These are phyloP conservation scores for Aleiodes alternator DNA, from an alignment of 2,888 invertebrate genomes.

Conservation along the genomic window DNA sequence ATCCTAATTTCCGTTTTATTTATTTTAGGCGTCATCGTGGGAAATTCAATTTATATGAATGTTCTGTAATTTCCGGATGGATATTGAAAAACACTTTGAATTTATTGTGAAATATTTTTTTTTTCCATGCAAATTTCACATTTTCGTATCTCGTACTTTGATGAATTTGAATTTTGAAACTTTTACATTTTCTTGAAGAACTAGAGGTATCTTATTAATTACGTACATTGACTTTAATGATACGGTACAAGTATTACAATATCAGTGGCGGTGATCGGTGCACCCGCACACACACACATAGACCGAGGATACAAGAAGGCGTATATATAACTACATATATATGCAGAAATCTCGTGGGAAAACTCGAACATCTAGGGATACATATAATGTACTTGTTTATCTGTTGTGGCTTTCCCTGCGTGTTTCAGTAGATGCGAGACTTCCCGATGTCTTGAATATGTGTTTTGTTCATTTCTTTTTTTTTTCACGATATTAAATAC, in stretches of 20 bases:
- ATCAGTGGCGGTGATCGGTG: slow-evolving; percentile 35
- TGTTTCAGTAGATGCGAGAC: background rate
- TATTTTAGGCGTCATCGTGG: slow-evolving; percentile 22
- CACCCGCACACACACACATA: background rate
- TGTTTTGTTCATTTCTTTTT: background rate
- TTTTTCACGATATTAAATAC: background rate
- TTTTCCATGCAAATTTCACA: background rate
- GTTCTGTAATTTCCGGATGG: slow-evolving; percentile 12
- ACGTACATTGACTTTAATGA: slow-evolving; percentile 41
- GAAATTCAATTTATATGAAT: background rate
- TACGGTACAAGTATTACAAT: slow-evolving; percentile 34
- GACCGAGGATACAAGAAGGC: background rate
- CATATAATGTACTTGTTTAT: slow-evolving; percentile 48
- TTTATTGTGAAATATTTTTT: background rate
- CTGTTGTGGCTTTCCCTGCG: slow-evolving; percentile 9
- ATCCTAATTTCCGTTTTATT: slow-evolving; percentile 17
- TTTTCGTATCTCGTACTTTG: background rate
- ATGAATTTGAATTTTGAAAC: background rate
- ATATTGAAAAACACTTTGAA: slow-evolving; percentile 1
- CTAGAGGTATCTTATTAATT: slow-evolving; percentile 32
- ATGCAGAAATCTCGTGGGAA: slow-evolving; percentile 63
- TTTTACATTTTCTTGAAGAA: background rate
- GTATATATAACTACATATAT: background rate
- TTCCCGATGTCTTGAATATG: background rate
- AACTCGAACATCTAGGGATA: slow-evolving; percentile 62